Evolutionary conservation across 2,113 vertebrate genomes (phyloP), one percentile per base, ranked within the genome.

Genomic region (Sphaerodactylus townsendi): DNA sequence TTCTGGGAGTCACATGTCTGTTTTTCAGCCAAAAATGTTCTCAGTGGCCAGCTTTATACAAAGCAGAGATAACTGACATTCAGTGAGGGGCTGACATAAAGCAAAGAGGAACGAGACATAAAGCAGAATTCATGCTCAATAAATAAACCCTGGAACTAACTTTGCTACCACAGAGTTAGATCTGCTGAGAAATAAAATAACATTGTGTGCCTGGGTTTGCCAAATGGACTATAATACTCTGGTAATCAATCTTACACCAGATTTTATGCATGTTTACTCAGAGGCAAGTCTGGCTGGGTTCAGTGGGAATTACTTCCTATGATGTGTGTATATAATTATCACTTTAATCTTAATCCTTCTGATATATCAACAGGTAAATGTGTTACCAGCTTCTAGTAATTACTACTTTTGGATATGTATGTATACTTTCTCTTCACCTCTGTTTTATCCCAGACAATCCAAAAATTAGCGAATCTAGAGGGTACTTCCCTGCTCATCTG

Each of bases 131-230:
- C 23, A 21, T 50, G 44, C n/a, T 85, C 25, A 68, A 44, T 80
- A 75, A 80, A 17, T 73, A 74, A 66, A 68, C 1, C n/a, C 25
- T 19, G 37, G 68, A 19, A 66, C 8, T 56, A 44, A 46, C 35
- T 81, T 85, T 44, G 62, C 35, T 68, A 65, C 78, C 50, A 68
- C 25, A 76, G 72, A 50, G 66, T 83, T 75, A 50, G 81, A 64
- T 74, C n/a, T 6, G n/a, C 59, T 30, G 56, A 39, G 59, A 75
- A 39, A n/a, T 68, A 73, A 39, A 41, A 17, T 65, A 3, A 39
- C 10, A 66, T 33, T 53, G 21, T 59, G 35, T 77, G 53, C 5
- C 50, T 77, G 21, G 39, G 41, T 50, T 85, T 73, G 44, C 76
- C 33, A 79, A 71, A 79, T 72, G 53, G 23, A 64, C 11, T 50